phyloP scores from a whole-genome alignment of 1,140 invertebrate species.

The Drosophila orena region DNA sequence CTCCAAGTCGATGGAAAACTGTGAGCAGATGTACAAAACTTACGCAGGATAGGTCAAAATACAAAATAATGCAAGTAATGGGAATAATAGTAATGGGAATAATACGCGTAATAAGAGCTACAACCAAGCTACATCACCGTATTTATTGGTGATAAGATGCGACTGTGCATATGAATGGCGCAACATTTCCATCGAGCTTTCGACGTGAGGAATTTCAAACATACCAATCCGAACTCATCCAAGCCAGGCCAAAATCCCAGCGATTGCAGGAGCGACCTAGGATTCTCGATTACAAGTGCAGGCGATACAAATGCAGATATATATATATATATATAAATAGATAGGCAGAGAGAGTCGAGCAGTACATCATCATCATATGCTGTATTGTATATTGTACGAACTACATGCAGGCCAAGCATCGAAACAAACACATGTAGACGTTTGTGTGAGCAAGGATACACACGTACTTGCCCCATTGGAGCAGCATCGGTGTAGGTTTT shows the following conservation, averaged over 20 bases:
- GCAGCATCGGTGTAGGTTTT: constrained; percentile 21
- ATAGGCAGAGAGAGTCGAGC: constrained; percentile 14
- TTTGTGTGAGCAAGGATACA: constrained; percentile 6
- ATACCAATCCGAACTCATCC: neutral
- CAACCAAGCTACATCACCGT: no score
- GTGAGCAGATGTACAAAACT: neutral
- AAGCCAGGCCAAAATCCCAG: constrained; percentile 8
- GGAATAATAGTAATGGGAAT: no score
- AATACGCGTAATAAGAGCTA: no score
- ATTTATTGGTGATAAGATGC: no score
- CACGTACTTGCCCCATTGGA: constrained; percentile 32
- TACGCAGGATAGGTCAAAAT: no score
- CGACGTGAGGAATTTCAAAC: constrained; percentile 15
- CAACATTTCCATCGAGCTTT: constrained; percentile 44
- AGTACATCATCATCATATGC: constrained; percentile 47
- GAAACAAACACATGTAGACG: constrained; percentile 4
- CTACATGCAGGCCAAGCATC: constrained; percentile 21
- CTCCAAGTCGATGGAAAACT: neutral
- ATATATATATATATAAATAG: neutral
- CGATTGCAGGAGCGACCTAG: constrained; percentile 28
- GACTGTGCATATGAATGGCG: constrained; percentile 58
- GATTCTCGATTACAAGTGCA: constrained; percentile 61
- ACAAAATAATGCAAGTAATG: no score
- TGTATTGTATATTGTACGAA: constrained; percentile 29
- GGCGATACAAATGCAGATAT: constrained; percentile 27